phyloP scores from a whole-genome alignment of 2,113 vertebrate species.

The Phainopepla nitens region DNA sequence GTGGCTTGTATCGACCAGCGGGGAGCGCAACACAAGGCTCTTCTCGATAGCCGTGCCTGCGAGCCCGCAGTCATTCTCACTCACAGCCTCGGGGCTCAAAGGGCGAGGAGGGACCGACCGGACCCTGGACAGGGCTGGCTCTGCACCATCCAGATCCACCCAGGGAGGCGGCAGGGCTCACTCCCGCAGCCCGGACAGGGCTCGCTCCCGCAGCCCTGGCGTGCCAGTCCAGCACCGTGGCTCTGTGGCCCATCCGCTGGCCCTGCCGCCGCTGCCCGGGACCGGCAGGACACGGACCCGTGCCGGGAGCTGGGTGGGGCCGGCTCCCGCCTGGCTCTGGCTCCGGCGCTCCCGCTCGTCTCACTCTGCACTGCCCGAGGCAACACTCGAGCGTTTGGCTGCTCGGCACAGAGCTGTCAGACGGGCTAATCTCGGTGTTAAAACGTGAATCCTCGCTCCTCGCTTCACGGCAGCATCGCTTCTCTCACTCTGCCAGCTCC shows the following conservation, averaged over 20 bases:
- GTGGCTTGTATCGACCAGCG: fast-evolving
- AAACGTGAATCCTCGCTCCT: fast-evolving
- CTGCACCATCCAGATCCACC: not conserved
- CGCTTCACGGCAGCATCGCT: fast-evolving
- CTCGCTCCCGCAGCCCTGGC: too few species aligned
- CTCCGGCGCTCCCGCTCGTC: not conserved
- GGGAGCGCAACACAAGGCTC: not conserved
- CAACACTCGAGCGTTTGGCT: not conserved
- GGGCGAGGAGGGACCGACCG: too few species aligned
- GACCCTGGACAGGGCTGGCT: not conserved
- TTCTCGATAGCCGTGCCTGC: fast-evolving
- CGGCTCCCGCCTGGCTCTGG: not conserved
- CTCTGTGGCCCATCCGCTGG: not conserved
- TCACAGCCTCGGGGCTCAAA: fast-evolving
- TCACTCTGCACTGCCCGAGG: not conserved
- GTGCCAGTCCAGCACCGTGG: fast-evolving
- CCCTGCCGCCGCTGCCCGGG: too few species aligned
- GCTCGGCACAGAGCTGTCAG: not conserved
- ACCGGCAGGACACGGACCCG: not conserved
- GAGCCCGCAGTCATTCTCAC: fast-evolving
- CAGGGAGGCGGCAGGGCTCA: not conserved
- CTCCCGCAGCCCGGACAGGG: too few species aligned
- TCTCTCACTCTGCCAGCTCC: not conserved
- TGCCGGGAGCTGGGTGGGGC: not conserved
- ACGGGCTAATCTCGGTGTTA: not conserved